These are phyloP conservation scores for Eupithecia abbreviata DNA, from an alignment of 2,888 invertebrate species.

Conservation along the genomic window DNA sequence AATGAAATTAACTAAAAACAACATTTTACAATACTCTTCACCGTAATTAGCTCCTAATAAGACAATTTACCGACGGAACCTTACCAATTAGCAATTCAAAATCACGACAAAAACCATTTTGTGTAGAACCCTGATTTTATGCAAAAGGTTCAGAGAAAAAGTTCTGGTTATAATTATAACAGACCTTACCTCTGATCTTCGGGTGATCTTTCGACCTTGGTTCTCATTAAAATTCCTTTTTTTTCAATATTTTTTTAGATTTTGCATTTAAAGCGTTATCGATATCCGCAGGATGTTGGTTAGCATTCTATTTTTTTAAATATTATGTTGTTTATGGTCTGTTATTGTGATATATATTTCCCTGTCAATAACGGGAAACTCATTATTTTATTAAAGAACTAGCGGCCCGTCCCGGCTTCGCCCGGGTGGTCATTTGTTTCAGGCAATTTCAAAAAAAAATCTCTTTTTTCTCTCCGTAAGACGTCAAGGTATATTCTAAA, in stretches of 20 bases:
- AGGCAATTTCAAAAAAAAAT: too few species aligned
- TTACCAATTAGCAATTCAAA: constrained; percentile 23
- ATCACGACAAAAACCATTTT: constrained; percentile 28
- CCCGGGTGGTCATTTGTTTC: too few species aligned
- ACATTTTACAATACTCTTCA: not conserved
- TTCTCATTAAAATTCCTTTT: constrained; percentile 4
- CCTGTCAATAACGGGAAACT: not conserved
- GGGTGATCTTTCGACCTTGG: constrained; percentile 17
- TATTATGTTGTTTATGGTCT: constrained; percentile 20
- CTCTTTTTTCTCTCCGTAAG: too few species aligned
- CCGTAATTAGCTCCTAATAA: constrained; percentile 42
- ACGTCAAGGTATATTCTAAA: too few species aligned
- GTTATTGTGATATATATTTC: constrained; percentile 20
- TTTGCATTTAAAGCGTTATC: constrained; percentile 32
- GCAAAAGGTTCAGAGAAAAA: not conserved
- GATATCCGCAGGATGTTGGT: constrained; percentile 39
- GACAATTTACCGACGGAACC: constrained; percentile 57
- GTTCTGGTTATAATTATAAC: constrained; percentile 29
- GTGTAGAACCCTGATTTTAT: constrained; percentile 16
- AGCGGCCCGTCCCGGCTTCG: too few species aligned
- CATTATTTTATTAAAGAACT: not conserved
- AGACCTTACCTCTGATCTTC: constrained; percentile 29
- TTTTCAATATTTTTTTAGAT: constrained; percentile 25
- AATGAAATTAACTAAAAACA: constrained; percentile 24
- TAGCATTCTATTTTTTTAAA: constrained; percentile 29